phyloP scores from a whole-genome alignment of 2,797 vertebrate genomes.

The Phrynocephalus guinanensis region DNA sequence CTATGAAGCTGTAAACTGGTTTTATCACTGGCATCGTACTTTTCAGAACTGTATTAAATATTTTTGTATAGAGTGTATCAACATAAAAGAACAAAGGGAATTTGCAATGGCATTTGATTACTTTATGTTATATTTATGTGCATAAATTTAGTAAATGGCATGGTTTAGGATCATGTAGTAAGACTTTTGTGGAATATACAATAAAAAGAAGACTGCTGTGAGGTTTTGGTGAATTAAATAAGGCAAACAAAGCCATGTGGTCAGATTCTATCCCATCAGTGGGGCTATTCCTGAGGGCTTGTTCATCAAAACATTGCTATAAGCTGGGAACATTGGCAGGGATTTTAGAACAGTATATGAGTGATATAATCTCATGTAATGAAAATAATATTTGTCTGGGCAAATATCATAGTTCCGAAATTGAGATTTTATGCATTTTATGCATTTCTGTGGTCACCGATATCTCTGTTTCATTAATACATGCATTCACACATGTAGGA shows the following conservation, averaged over 20 bases:
- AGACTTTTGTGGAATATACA: conserved; percentile 66
- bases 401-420: not conserved
- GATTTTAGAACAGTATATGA: not conserved
- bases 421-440: not conserved
- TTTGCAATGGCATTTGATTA: conserved; percentile 69
- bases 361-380: not conserved
- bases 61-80: conserved; percentile 73
- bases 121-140: conserved; percentile 75
- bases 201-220: conserved; percentile 50
- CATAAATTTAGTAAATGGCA: conserved; percentile 67
- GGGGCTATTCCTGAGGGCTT: not conserved
- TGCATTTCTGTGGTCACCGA: not conserved
- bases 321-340: not conserved
- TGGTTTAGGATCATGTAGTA: conserved; percentile 65
- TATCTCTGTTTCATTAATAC: not conserved
- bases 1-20: conserved; percentile 80
- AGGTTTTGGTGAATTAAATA: conserved; percentile 40
- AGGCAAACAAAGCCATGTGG: conserved; percentile 51
- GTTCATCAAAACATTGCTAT: not conserved
- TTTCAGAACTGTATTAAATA: conserved; percentile 81
- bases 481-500: not conserved
- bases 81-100: conserved; percentile 74
- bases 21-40: conserved; percentile 79
- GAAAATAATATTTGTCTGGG: not conserved
- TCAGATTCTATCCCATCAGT: conserved; percentile 41